These are phyloP conservation scores for Piaya cayana DNA, from an alignment of 2,113 vertebrate species.

Conservation along the genomic window DNA sequence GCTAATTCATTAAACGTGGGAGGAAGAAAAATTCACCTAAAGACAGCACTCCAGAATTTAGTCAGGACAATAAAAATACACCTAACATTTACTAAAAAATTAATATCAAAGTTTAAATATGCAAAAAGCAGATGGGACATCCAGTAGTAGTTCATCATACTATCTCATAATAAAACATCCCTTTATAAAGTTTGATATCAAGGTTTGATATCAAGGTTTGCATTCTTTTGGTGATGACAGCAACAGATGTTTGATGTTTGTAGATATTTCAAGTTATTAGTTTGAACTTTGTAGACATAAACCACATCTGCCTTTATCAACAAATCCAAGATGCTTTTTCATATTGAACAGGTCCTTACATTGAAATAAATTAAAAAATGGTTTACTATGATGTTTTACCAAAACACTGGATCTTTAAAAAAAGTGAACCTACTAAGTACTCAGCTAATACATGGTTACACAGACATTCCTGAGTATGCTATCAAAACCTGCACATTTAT, in stretches of 20 bases:
- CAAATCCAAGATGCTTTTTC: conserved; percentile 14
- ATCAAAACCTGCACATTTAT: background rate
- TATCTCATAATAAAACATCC: background rate
- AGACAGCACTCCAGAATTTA: background rate
- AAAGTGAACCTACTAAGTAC: background rate
- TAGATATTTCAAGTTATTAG: conserved; percentile 8
- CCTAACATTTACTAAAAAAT: background rate
- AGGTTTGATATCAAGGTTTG: conserved; percentile 27
- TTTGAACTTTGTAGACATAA: background rate
- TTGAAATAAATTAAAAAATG: background rate
- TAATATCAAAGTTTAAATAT: background rate
- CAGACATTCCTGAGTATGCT: background rate
- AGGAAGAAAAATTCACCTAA: background rate
- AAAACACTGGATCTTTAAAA: background rate
- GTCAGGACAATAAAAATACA: background rate
- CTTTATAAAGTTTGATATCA: background rate
- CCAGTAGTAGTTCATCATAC: background rate
- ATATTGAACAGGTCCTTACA: background rate
- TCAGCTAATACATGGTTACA: background rate
- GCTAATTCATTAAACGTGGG: background rate
- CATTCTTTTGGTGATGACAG: background rate
- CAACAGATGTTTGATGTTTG: conserved; percentile 10
- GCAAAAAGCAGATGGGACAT: conserved; percentile 7
- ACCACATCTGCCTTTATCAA: conserved; percentile 19
- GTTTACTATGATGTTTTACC: background rate